Base-by-base conservation (phyloP, 2,113 vertebrate species). In the Clarias magur region DNA sequence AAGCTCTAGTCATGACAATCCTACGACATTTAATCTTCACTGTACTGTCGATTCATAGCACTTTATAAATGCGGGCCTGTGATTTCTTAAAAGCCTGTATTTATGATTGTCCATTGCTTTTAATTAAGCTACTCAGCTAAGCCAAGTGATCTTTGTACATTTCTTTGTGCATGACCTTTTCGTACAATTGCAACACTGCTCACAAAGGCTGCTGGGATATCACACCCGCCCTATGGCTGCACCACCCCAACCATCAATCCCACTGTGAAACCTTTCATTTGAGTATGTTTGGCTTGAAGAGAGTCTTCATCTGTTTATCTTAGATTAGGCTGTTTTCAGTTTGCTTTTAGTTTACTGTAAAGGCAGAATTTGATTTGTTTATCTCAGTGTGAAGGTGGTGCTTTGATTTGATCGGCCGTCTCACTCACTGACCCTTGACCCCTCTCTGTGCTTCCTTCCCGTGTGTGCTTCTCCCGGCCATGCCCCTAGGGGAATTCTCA, bases 401-500 rank as follows among this genome's bases (percentile, higher is more conserved):
- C 93, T 91, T 91, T 15, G 91, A 84, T 92, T 90, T 92, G 86
- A 90, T 84, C 86, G 90, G 89, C 93, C 90, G 85, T 96, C 94
- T 92, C 93, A 94, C 93, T 95, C 93, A 95, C 90, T 97, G 95
- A 98, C 92, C 91, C 87, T 94, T 96, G 95, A 97, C 94, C 93
- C 93, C 93, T 95, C 83, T 93, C 91, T 91, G 67, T 91, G 88
- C 94, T 94, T 95, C 88, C 91, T 94, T 92, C 94, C 93, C 94
- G 93, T 96, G 91, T 94, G 92, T 95, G 96, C 96, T 95, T 96
- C 96, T 94, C 95, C 96, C 95, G 97, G 96, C 95, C 94, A 92
- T 93, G 91, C 94, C 94, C 94, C 78, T 97, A 99, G 98, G 98
- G 94, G 98, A 99, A 95, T 99, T 99, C 95, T 99, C 98, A 99